Base-by-base conservation (phyloP, 2,797 vertebrate genomes). In the Clarias laeviceps region DNA sequence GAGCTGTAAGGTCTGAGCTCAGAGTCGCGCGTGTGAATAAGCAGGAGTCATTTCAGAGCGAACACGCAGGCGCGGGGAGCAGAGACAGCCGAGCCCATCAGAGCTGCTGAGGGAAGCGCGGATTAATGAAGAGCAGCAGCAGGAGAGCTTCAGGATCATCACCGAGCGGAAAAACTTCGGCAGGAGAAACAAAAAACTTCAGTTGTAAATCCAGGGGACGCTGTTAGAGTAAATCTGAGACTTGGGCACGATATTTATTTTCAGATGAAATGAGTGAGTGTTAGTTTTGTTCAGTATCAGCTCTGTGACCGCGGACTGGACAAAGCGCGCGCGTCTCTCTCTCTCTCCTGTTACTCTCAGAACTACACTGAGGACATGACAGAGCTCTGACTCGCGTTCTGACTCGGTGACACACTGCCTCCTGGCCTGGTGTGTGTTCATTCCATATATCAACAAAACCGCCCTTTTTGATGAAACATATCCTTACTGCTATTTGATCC, bases 21-120 rank as follows among this genome's bases (percentile, higher is more conserved):
- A 64, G 74, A 84, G 80, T 69, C 70, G 37, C 32, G 45, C 64
- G 27, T 45, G 64, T 50, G 22, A 80, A 64, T 56, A 61, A 86
- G 56, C 45, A 78, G 40, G 12, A 61, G 32, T 54, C 20, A 70
- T 15, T 81, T 37, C 61, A 32, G 45, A 2, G 45, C 45, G 45
- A 11, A 1, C 45, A 45, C 45, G 45, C 45, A 45, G 45, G 45
- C 45, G 45, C 45, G 45, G 9, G 45, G 45, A 45, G 45, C 45
- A 11, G 45, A 11, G 45, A 11, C 40, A 8, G 40, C 45, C 45
- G 45, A 45, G 45, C 45, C 45, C 45, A 2, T 45, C 62, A 61
- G 82, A 68, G 40, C 22, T 45, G 20, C 73, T 73, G 59, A 74
- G 14, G 40, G 50, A 65, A 85, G 65, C 68, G 45, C 69, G 34